Conservation (phyloP, 2,797 vertebrate genomes). For the Gallinago solitaria region DNA sequence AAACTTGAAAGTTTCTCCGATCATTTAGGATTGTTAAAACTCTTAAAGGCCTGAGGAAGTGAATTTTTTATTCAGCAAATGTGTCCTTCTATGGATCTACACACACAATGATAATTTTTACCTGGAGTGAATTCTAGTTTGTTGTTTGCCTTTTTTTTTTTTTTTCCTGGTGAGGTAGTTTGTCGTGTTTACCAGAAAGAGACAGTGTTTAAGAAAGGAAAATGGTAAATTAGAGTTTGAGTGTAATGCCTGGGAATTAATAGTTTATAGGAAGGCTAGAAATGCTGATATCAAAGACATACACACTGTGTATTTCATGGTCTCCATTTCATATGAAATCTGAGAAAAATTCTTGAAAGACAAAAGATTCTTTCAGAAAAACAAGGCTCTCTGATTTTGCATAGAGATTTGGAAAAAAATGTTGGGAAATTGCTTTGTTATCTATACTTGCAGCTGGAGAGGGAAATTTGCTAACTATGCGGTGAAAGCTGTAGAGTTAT, state of each 20-base stretch:
- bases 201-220: not conserved
- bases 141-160: not conserved
- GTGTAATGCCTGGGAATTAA: not conserved
- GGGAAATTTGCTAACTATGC: not conserved
- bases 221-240: not conserved
- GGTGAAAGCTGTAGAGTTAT: not conserved
- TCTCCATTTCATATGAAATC: not conserved
- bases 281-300: not conserved
- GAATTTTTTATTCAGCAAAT: not conserved
- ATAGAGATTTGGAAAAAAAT: not conserved
- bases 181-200: not conserved
- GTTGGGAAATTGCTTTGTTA: not conserved
- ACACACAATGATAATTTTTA: not conserved
- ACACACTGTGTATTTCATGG: not conserved
- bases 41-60: not conserved
- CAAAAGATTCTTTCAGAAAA: not conserved
- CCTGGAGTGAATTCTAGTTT: not conserved
- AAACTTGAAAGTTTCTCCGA: not conserved
- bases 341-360: not conserved
- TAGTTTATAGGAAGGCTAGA: not conserved
- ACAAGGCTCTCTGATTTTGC: not conserved
- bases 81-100: not conserved
- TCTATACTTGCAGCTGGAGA: not conserved
- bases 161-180: not conserved
- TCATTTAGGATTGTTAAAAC: not conserved